Base-by-base conservation (phyloP, 2,113 vertebrate species). In the Puntigrus tetrazona region DNA sequence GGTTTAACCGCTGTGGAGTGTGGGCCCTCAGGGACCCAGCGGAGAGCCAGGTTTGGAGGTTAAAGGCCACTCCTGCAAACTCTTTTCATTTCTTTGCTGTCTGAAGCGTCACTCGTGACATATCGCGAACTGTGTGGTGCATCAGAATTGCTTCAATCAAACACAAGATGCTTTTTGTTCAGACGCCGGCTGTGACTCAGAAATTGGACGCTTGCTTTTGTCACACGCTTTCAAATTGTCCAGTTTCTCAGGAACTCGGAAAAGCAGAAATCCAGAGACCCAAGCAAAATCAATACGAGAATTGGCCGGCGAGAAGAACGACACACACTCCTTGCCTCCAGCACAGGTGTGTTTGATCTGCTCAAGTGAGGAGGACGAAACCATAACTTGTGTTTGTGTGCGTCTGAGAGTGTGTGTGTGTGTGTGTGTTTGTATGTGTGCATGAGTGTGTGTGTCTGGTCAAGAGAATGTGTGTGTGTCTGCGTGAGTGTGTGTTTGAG, bases 121-220 rank as follows among this genome's bases (percentile, higher is more conserved):
- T 43, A 10, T 72, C 11, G 14, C 55, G 27, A 76, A 55, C 45
- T 76, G 74, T 52, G 69, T 43, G n/a, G 18, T 52, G 22, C 74
- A 52, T 55, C 74, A 34, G 74, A 55, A 76, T 76, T 55, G 47
- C 74, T 76, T 52, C 74, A 55, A 52, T 76, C 74, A 76, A 14
- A 76, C 74, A 52, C 43, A 7, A 75, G 45, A 34, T 50, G 27
- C 45, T 55, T 55, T 52, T 76, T 10, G 41, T 75, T 52, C 47
- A 7, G 74, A 22, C 3, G 2, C 47, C 6, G 29, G 27, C 45
- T 76, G 74, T 31, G 74, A 52, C 29, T 76, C 22, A 55, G 27
- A 36, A 34, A 76, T 55, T 76, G 47, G 18, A 76, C 1, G 74
- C 47, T 31, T 76, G 38, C 29, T 76, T 74, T 76, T 52, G 74